Conservation (phyloP, 2,888 invertebrate genomes). For the Torymus aiolomorphi region DNA sequence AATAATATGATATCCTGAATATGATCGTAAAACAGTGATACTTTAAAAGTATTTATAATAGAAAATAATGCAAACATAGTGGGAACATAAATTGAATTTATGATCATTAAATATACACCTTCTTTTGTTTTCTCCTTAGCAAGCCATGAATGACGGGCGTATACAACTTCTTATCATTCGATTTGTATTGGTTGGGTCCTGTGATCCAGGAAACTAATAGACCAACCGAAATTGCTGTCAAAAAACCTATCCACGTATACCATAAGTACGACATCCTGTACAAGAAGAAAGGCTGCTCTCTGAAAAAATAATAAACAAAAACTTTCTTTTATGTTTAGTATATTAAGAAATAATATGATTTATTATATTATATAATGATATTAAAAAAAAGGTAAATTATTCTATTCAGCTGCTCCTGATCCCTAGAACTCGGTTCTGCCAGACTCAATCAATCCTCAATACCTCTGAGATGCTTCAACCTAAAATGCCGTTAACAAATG, state of each 20-base stretch:
- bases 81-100: neutral
- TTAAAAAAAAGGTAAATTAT: no score
- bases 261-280: slow-evolving; percentile 87
- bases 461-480: no score
- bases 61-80: neutral
- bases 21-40: neutral
- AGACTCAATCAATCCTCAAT: no score
- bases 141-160: slow-evolving; percentile 81
- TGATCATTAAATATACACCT: slow-evolving; percentile 33
- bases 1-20: neutral
- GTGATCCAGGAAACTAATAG: slow-evolving; percentile 83
- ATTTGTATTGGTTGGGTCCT: slow-evolving; percentile 79
- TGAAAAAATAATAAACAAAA: no score
- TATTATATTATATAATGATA: no score
- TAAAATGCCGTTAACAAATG: no score
- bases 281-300: slow-evolving; percentile 80
- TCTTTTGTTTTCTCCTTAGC: slow-evolving; percentile 66
- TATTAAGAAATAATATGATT: no score
- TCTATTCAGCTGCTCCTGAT: no score
- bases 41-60: neutral
- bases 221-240: slow-evolving; percentile 82
- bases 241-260: slow-evolving; percentile 85
- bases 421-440: no score
- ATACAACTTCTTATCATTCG: slow-evolving; percentile 80
- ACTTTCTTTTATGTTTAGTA: no score